Evolutionary conservation across 2,888 invertebrate species (phyloP).

Genomic region (Meloe dianella): DNA sequence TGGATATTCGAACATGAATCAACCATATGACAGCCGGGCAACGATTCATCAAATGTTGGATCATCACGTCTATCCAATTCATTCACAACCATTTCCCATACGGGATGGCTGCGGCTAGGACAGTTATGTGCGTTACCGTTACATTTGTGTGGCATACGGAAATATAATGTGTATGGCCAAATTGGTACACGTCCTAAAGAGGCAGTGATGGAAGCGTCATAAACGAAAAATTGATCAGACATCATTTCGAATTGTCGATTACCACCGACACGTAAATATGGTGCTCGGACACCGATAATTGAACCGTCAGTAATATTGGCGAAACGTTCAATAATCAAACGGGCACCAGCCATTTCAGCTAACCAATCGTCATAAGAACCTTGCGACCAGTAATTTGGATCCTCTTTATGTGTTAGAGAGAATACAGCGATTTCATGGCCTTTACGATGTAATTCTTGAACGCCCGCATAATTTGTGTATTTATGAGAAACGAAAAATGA

Average conservation of each 20-base stretch:
- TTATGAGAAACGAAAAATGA: constrained; percentile 93
- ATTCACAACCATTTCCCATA: constrained; percentile 98
- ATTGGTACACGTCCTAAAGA: constrained; percentile 87
- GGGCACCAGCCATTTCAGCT: constrained; percentile 92
- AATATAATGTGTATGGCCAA: constrained; percentile 97
- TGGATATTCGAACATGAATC: constrained; percentile 94
- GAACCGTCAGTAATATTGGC: constrained; percentile 92
- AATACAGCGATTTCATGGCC: constrained; percentile 93
- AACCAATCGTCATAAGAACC: constrained; percentile 91
- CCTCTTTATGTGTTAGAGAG: constrained; percentile 91
- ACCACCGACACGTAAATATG: constrained; percentile 88
- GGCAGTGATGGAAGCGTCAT: constrained; percentile 93
- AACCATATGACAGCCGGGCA: constrained; percentile 94
- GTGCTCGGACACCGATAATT: constrained; percentile 86
- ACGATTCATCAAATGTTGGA: constrained; percentile 89
- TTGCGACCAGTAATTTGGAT: constrained; percentile 87
- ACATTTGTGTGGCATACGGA: constrained; percentile 95
- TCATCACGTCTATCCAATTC: constrained; percentile 92
- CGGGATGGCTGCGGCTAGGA: constrained; percentile 87
- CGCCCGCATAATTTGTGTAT: constrained; percentile 88
- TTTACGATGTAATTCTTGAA: constrained; percentile 86
- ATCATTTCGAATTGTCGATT: constrained; percentile 97
- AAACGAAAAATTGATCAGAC: constrained; percentile 93
- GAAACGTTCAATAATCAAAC: constrained; percentile 85
- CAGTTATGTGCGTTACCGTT: constrained; percentile 94